Evolutionary conservation across 1,140 invertebrate genomes (phyloP), one percentile per base, ranked within the genome.

Genomic region (Sycophila sp.): DNA sequence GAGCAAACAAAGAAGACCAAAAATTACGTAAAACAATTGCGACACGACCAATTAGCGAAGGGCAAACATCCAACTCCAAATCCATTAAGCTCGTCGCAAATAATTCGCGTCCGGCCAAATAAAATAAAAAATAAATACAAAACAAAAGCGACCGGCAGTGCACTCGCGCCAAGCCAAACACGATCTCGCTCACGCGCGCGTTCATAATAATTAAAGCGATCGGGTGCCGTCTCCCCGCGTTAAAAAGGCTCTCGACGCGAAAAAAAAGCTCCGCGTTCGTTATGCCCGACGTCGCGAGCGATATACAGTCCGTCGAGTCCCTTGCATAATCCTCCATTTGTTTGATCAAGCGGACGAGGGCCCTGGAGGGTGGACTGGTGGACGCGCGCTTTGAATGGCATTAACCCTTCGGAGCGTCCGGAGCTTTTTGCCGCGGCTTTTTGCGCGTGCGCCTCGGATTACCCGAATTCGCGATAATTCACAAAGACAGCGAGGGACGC

Each of bases 271-370:
- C 5, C 36, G 17, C 30, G 49, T 56, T 66, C 63, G 51, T 66
- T 66, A 65, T 15, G 10, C 22, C 4, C 49, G 4, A 26, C 28
- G 24, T 6, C 26, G 49, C 26, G 28, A 26, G 49, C 28, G 49
- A 19, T 28, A 10, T 22, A 30, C n/a, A 51, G n/a, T n/a, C n/a
- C n/a, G n/a, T 59, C 51, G 69, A 71, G 72, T 68, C 62, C 68
- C 63, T 67, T 51, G 73, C 59, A 42, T 77, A 74, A 75, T 75
- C 76, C 76, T 73, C 71, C 75, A 78, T 77, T 79, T 79, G 75
- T 79, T 79, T 79, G 76, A 79, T 79, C 78, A 75, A 78, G 74
- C 72, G 72, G 53, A 49, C n/a, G n/a, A n/a, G n/a, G n/a, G n/a
- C n/a, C n/a, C n/a, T n/a, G n/a, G n/a, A n/a, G n/a, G n/a, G n/a